These are phyloP conservation scores for Drosophila navojoa DNA, from an alignment of 1,140 invertebrate genomes.

Conservation along the genomic window DNA sequence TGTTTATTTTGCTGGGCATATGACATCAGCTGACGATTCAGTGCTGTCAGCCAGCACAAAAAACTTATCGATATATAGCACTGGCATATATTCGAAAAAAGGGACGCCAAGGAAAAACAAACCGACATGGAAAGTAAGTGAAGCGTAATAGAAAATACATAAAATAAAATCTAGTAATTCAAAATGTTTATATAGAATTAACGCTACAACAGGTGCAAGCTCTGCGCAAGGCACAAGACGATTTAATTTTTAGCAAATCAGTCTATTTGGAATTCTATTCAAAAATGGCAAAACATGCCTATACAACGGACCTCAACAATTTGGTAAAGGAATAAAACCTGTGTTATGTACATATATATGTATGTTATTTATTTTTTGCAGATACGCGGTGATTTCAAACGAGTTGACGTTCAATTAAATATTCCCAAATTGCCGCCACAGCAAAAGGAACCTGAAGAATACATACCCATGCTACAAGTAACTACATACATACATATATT, in stretches of 20 bases:
- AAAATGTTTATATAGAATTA: conserved; percentile 36
- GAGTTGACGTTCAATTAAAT: conserved; percentile 37
- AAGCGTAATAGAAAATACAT: neutral
- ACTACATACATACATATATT: neutral
- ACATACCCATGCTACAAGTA: conserved; percentile 45
- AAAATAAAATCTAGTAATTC: neutral
- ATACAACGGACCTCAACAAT: conserved; percentile 53
- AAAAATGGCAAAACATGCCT: conserved; percentile 50
- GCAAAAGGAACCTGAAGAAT: conserved; percentile 5
- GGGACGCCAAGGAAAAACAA: conserved; percentile 24
- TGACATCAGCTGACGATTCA: conserved; percentile 59
- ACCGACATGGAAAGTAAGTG: conserved; percentile 51
- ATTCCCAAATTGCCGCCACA: conserved; percentile 41
- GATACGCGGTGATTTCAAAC: conserved; percentile 51
- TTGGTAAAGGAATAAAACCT: conserved; percentile 33
- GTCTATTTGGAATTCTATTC: conserved; percentile 50
- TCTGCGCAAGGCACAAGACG: conserved; percentile 43
- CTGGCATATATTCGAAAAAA: conserved; percentile 19
- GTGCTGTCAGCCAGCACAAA: neutral
- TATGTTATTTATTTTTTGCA: neutral
- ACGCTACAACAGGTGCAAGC: conserved; percentile 42
- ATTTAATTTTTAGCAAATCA: conserved; percentile 31
- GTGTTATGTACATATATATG: neutral
- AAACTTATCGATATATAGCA: neutral
- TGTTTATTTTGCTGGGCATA: conserved; percentile 43